Evolutionary conservation across 2,888 invertebrate genomes (phyloP).

Genomic region (Adineta ricciae): DNA sequence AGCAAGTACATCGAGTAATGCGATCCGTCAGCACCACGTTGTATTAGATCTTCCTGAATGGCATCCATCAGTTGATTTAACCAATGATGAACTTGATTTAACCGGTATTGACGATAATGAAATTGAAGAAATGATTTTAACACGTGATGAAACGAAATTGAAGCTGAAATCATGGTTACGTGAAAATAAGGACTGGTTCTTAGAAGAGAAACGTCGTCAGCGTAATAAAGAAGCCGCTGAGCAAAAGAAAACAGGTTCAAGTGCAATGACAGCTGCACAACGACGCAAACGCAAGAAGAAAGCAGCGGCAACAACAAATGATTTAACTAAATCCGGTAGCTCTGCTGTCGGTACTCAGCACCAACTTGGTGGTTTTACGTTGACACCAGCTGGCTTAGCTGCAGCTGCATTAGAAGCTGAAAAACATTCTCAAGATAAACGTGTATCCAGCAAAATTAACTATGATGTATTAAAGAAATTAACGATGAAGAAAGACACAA

Average conservation of each 20-base stretch:
- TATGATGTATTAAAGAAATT: constrained; percentile 77
- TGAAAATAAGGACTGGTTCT: constrained; percentile 73
- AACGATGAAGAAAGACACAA: neutral
- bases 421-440: constrained; percentile 87
- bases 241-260: constrained; percentile 57
- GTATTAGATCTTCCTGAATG: constrained; percentile 14
- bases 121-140: constrained; percentile 61
- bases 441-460: constrained; percentile 89
- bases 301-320: constrained; percentile 32
- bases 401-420: constrained; percentile 73
- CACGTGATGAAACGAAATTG: constrained; percentile 65
- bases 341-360: neutral
- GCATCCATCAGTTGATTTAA: neutral
- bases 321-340: neutral
- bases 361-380: constrained; percentile 1
- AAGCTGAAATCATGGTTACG: constrained; percentile 79
- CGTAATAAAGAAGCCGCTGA: constrained; percentile 74
- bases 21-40: neutral
- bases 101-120: constrained; percentile 34
- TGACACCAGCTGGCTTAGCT: constrained; percentile 2
- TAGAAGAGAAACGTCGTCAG: constrained; percentile 65
- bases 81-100: constrained; percentile 28
- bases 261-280: neutral
- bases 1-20: neutral
- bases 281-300: constrained; percentile 32